phyloP scores from a whole-genome alignment of 30 jellyfish, hydroid and myxozoan genomes.

The Turritopsis dohrnii region DNA sequence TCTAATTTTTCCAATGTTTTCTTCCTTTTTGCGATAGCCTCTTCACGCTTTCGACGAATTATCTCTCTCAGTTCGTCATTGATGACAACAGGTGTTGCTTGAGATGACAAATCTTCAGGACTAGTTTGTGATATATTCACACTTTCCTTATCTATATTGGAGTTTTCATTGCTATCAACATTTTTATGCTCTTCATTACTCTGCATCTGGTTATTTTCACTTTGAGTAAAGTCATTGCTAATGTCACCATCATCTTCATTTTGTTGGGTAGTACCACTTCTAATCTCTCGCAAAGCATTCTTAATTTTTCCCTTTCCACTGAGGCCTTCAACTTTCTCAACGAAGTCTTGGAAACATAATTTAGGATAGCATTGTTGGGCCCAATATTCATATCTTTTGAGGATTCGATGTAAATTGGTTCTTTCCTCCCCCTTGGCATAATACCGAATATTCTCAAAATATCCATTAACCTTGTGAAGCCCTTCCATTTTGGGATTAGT shows the following conservation, averaged over 20 bases:
- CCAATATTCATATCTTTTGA: slow-evolving; percentile 45
- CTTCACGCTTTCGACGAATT: slow-evolving; percentile 28
- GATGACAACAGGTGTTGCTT: not conserved
- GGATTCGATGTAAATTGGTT: slow-evolving; percentile 20
- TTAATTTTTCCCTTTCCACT: slow-evolving; percentile 28
- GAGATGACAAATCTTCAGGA: not conserved
- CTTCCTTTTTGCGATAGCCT: slow-evolving; percentile 42
- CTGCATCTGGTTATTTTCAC: not conserved
- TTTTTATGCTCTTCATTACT: not conserved
- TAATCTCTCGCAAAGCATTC: slow-evolving; percentile 23
- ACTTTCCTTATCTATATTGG: not conserved
- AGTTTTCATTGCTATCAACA: not conserved
- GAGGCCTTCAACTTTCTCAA: slow-evolving; percentile 39
- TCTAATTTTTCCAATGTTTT: slow-evolving; percentile 20
- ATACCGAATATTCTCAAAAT: slow-evolving; percentile 19
- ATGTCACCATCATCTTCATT: not conserved
- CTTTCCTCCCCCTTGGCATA: slow-evolving; percentile 26
- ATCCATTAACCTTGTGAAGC: slow-evolving; percentile 17
- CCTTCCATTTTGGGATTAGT: slow-evolving; percentile 27
- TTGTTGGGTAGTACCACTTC: not conserved
- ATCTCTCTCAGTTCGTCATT: slow-evolving; percentile 31
- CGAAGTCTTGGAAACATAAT: slow-evolving; percentile 45
- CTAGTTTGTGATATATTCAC: not conserved
- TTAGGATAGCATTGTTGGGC: slow-evolving; percentile 48
- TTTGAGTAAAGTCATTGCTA: not conserved